Conservation (phyloP, 2,797 vertebrate species). For the Gallinago solitaria region DNA sequence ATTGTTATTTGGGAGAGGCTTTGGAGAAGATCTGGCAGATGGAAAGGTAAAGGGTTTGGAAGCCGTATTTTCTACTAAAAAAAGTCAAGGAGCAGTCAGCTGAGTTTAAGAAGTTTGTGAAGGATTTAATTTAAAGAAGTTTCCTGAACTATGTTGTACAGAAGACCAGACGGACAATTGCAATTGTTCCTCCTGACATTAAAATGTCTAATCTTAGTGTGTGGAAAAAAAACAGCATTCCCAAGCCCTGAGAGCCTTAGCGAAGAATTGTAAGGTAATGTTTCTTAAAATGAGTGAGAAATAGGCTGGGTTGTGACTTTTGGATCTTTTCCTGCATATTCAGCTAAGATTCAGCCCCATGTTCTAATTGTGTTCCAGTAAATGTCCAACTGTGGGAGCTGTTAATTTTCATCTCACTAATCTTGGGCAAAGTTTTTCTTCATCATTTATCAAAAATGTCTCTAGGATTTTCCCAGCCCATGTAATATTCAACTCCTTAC, state of each 20-base stretch:
- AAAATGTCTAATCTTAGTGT: background rate
- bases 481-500: background rate
- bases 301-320: background rate
- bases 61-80: background rate
- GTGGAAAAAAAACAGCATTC: background rate
- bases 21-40: background rate
- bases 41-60: background rate
- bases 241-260: background rate
- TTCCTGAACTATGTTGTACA: rapidly evolving
- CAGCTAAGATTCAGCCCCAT: background rate
- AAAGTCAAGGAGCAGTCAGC: background rate
- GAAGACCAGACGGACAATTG: background rate
- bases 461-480: background rate
- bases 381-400: background rate
- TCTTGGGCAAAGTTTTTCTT: background rate
- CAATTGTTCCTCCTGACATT: background rate
- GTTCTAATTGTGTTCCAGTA: background rate
- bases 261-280: background rate
- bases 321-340: background rate
- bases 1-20: background rate
- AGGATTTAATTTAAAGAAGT: background rate
- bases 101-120: background rate
- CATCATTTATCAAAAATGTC: background rate
- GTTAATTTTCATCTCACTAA: background rate
- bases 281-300: background rate